Conservation (phyloP, 1,140 invertebrate genomes). For the Heliconius eleuchia region DNA sequence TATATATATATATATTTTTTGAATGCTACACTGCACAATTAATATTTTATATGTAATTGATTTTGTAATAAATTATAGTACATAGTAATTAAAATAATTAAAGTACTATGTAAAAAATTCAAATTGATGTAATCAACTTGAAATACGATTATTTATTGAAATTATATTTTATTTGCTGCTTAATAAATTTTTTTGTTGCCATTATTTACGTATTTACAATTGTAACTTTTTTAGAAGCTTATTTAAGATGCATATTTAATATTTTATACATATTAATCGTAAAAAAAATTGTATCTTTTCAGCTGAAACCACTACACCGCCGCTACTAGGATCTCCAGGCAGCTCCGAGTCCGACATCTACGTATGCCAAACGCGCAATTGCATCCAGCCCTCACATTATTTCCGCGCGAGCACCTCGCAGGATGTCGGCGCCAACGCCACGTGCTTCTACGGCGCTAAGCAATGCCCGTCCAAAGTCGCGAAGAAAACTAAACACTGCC, state of each 20-base stretch:
- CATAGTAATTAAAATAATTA: too few species aligned
- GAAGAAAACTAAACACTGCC: constrained; percentile 48
- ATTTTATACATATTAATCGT: background rate
- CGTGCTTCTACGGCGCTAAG: constrained; percentile 66
- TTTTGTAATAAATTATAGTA: too few species aligned
- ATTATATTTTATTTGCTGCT: too few species aligned
- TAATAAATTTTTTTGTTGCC: too few species aligned
- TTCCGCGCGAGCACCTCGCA: constrained; percentile 52
- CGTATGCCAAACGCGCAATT: constrained; percentile 67
- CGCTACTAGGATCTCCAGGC: constrained; percentile 54
- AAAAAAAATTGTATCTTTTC: constrained; percentile 29
- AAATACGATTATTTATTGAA: too few species aligned
- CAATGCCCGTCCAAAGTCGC: constrained; percentile 65
- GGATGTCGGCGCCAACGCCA: constrained; percentile 47
- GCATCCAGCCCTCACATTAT: constrained; percentile 72
- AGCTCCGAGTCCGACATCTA: constrained; percentile 65
- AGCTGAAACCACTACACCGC: constrained; percentile 69
- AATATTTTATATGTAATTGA: too few species aligned
- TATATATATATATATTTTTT: background rate
- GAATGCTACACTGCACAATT: too few species aligned
- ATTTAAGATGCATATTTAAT: too few species aligned
- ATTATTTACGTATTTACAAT: too few species aligned
- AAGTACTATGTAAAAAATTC: too few species aligned
- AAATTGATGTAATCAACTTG: too few species aligned
- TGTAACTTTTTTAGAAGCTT: too few species aligned